Percentiles rank a stretch among this genome's conserved stretches.
Evolutionary conservation across 2,113 vertebrate genomes (phyloP).

Genomic region (Sceloporus undulatus): DNA sequence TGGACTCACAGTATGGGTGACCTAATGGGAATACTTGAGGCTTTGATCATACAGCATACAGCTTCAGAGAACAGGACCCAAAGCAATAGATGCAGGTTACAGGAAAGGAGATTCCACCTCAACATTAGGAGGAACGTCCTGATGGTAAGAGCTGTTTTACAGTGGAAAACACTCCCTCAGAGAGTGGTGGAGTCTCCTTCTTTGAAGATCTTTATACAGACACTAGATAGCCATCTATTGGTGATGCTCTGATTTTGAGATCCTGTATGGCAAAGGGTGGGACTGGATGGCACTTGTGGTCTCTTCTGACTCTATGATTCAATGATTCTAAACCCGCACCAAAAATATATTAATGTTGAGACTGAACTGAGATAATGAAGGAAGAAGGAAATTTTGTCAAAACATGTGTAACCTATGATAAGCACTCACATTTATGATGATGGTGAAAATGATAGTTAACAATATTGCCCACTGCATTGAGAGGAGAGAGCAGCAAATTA

Average conservation of each 20-base stretch:
- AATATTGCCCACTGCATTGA: not conserved
- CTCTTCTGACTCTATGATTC: too few species aligned
- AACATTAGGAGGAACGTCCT: too few species aligned
- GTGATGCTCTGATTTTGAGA: too few species aligned
- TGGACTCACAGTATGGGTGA: constrained; percentile 59
- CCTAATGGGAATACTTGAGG: constrained; percentile 37
- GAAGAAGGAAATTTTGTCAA: not conserved
- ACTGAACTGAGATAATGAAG: not conserved
- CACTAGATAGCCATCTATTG: not conserved
- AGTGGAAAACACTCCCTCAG: too few species aligned
- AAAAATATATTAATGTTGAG: not conserved
- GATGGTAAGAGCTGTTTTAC: too few species aligned
- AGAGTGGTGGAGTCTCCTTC: too few species aligned
- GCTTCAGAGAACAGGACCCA: too few species aligned
- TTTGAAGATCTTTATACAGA: too few species aligned
- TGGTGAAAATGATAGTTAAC: not conserved
- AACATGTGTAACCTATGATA: not conserved
- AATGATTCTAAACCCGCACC: not conserved
- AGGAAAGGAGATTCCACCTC: too few species aligned
- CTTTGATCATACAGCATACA: constrained; percentile 37
- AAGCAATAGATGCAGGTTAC: too few species aligned
- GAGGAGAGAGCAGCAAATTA: not conserved
- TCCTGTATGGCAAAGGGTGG: too few species aligned
- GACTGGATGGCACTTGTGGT: too few species aligned
- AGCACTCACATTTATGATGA: not conserved